Conservation (phyloP, 2,797 vertebrate genomes). For the Acrocephalus scirpaceus region DNA sequence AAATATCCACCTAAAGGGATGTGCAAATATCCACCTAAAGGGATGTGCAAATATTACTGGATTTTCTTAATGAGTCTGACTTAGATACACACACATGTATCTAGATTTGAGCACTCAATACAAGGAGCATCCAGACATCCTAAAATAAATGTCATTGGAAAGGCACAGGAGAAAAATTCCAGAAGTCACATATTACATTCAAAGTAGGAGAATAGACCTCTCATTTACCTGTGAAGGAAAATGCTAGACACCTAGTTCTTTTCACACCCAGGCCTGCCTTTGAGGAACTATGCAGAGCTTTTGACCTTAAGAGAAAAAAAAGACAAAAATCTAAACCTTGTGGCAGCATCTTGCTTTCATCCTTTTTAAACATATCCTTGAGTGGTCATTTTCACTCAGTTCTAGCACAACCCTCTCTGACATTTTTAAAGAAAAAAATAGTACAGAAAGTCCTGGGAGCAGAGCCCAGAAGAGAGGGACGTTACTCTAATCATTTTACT, state of each 20-base stretch:
- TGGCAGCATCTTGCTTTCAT: background rate
- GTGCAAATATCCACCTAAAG: background rate
- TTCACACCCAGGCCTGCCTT: background rate
- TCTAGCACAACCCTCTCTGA: background rate
- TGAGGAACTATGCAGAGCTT: background rate
- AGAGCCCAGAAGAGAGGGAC: background rate
- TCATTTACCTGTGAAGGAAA: background rate
- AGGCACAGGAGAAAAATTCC: background rate
- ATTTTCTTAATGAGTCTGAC: background rate
- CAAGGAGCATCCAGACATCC: background rate
- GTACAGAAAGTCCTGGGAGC: background rate
- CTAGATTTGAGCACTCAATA: background rate
- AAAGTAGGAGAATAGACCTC: background rate
- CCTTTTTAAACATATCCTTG: background rate
- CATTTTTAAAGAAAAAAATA: background rate
- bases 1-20: background rate
- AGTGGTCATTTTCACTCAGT: background rate
- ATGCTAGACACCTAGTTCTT: background rate
- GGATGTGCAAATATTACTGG: background rate
- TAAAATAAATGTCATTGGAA: background rate
- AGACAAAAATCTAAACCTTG: background rate
- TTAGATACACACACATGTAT: background rate
- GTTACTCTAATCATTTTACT: background rate
- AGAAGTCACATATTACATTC: background rate
- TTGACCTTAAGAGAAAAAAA: background rate